Evolutionary conservation across 2,888 invertebrate species (phyloP).

Genomic region (Dryadula phaetusa): DNA sequence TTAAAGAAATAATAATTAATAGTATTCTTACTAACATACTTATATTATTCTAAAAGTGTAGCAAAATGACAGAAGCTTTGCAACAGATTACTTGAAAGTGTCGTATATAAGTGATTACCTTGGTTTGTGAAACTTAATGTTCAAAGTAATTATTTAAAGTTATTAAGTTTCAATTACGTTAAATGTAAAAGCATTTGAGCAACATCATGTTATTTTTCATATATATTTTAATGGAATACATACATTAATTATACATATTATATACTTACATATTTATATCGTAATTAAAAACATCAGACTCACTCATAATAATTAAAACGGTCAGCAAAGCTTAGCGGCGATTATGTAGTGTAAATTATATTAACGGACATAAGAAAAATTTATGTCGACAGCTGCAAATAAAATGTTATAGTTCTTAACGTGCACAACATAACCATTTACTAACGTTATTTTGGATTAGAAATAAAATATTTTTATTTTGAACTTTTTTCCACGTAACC

Average conservation of each 20-base stretch:
- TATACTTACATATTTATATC: neutral
- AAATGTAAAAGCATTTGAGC: constrained; percentile 1
- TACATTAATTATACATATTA: neutral
- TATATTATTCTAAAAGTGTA: constrained; percentile 56
- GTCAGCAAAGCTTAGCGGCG: constrained; percentile 30
- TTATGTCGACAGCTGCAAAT: constrained; percentile 53
- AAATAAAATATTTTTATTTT: neutral
- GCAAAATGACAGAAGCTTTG: constrained; percentile 3
- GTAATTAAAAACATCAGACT: neutral
- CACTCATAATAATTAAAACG: constrained; percentile 23
- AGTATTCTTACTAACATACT: too few relatives aligned
- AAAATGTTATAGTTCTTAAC: constrained; percentile 46
- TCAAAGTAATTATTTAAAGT: constrained; percentile 8
- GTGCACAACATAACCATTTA: neutral
- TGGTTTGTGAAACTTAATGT: constrained; percentile 24
- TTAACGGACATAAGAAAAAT: constrained; percentile 49
- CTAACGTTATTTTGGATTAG: neutral
- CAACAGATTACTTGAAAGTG: constrained; percentile 20
- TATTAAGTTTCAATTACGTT: neutral
- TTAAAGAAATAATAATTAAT: too few relatives aligned
- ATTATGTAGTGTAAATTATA: constrained; percentile 54
- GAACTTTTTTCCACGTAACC: neutral
- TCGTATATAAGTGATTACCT: constrained; percentile 14
- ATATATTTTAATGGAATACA: neutral
- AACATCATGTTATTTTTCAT: neutral